A percentile compares a stretch with the other conserved stretches of the same genome.
Evolutionary conservation across 2,888 invertebrate species (phyloP).

Genomic region (Athalia cordata): DNA sequence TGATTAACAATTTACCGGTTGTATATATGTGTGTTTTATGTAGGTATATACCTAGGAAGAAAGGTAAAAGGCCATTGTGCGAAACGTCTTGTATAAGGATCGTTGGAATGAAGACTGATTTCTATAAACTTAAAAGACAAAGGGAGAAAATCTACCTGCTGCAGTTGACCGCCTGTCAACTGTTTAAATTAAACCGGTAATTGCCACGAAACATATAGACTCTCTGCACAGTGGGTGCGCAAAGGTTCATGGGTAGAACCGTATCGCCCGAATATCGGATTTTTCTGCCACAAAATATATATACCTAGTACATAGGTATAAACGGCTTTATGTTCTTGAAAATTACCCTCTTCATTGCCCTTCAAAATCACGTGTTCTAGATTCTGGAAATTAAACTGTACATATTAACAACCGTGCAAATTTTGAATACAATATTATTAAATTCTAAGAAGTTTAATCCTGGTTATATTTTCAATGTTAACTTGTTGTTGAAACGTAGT

Average conservation of each 20-base stretch:
- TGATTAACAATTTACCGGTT: conserved; percentile 24
- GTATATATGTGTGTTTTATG: no score
- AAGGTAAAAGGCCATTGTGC: conserved; percentile 8
- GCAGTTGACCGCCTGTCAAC: conserved; percentile 34
- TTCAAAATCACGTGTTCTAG: no score
- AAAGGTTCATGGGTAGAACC: background rate
- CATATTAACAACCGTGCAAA: no score
- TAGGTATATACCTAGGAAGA: background rate
- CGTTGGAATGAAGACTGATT: conserved; percentile 23
- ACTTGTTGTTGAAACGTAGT: no score
- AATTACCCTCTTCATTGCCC: no score
- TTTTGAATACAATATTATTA: no score
- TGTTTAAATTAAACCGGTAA: conserved; percentile 12
- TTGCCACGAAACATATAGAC: conserved; percentile 11
- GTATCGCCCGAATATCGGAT: background rate
- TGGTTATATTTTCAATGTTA: no score
- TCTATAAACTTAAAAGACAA: conserved; percentile 20
- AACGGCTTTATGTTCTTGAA: no score
- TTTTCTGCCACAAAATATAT: background rate
- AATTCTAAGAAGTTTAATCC: no score
- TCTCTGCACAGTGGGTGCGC: conserved; percentile 1
- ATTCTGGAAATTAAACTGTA: no score
- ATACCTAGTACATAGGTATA: background rate
- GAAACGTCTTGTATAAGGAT: conserved; percentile 15
- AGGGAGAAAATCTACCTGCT: conserved; percentile 28